Conservation (phyloP, 2,888 invertebrate species). For the Agriopis aurantiaria region DNA sequence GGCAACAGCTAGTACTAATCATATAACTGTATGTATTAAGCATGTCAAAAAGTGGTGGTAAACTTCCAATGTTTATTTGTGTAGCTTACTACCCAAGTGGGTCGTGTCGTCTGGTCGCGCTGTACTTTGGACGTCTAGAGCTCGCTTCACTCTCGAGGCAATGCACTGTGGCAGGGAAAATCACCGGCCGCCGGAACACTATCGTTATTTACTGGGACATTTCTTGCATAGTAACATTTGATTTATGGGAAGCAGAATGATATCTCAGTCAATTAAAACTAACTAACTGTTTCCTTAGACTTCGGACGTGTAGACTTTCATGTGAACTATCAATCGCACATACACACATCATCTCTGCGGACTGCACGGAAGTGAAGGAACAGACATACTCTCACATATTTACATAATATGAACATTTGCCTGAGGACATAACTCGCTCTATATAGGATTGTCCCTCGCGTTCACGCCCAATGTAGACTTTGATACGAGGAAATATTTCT, state of each 20-base stretch:
- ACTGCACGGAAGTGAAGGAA: too few species aligned
- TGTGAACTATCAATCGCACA: too few species aligned
- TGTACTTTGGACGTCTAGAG: conserved; percentile 75
- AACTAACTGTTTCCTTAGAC: not conserved
- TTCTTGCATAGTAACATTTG: conserved; percentile 1
- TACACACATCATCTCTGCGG: too few species aligned
- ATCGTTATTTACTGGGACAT: conserved; percentile 11
- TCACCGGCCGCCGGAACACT: conserved; percentile 43
- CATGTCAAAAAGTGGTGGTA: conserved; percentile 5
- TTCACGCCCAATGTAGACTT: too few species aligned
- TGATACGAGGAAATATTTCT: too few species aligned
- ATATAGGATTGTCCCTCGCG: too few species aligned
- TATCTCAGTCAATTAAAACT: not conserved
- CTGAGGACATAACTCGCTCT: too few species aligned
- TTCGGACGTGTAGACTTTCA: too few species aligned
- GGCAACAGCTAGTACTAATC: too few species aligned
- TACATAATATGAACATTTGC: too few species aligned
- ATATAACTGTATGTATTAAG: too few species aligned
- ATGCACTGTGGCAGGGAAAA: conserved; percentile 57
- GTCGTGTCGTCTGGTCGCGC: conserved; percentile 69
- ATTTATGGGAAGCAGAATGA: conserved; percentile 6
- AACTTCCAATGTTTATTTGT: conserved; percentile 31
- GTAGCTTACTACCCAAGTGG: conserved; percentile 49
- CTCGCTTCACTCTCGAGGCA: conserved; percentile 36
- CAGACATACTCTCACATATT: too few species aligned